These are phyloP conservation scores for Caradrina clavipalpis DNA, from an alignment of 2,888 invertebrate genomes.

Conservation along the genomic window DNA sequence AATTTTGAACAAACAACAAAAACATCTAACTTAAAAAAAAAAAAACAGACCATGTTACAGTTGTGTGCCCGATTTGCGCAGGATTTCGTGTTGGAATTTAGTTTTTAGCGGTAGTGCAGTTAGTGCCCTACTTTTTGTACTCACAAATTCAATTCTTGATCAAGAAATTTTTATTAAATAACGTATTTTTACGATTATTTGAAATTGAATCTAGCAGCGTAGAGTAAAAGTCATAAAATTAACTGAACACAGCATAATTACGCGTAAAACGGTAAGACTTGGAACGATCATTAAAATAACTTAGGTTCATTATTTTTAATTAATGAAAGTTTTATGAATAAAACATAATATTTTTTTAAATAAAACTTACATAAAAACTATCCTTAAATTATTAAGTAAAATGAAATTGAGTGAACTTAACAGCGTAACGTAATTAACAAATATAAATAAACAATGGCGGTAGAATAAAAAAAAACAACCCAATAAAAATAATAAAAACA, in stretches of 20 bases:
- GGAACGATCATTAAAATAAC: not conserved
- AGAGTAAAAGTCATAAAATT: constrained; percentile 28
- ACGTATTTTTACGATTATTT: constrained; percentile 12
- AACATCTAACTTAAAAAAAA: no score
- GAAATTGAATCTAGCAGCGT: not conserved
- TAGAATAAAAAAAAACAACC: not conserved
- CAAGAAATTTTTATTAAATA: not conserved
- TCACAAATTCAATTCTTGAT: not conserved
- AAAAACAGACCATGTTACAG: no score
- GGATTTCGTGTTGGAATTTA: no score
- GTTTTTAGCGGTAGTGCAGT: no score
- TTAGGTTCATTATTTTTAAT: constrained; percentile 1
- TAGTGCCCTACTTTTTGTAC: not conserved
- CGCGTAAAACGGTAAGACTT: not conserved
- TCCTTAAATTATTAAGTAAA: not conserved
- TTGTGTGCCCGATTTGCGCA: no score
- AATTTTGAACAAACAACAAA: no score
- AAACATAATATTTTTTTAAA: not conserved
- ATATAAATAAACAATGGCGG: not conserved
- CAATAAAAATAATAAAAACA: constrained; percentile 26
- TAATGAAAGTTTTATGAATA: not conserved
- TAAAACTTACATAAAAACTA: not conserved
- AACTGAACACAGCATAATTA: constrained; percentile 10
- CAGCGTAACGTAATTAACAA: not conserved
- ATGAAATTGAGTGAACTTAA: not conserved